phyloP scores from a whole-genome alignment of 2,888 invertebrate genomes.

The Cantharis nigra region DNA sequence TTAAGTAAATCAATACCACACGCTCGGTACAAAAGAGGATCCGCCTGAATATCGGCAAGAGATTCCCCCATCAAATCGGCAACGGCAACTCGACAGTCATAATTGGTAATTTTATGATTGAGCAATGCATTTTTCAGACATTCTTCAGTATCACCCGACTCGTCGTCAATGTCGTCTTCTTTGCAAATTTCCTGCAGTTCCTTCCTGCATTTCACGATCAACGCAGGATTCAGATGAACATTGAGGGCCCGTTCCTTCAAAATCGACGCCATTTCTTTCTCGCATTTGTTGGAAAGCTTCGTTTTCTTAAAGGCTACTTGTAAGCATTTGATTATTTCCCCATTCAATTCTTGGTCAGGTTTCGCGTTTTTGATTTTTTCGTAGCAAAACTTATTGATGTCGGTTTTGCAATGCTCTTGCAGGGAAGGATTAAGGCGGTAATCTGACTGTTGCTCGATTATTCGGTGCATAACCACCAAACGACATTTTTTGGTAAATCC shows the following conservation, averaged over 20 bases:
- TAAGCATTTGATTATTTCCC: conserved; percentile 81
- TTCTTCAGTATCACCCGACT: conserved; percentile 75
- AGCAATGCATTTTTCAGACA: conserved; percentile 87
- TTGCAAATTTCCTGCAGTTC: conserved; percentile 72
- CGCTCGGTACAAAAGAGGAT: conserved; percentile 86
- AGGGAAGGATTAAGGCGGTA: conserved; percentile 86
- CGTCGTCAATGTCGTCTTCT: conserved; percentile 58
- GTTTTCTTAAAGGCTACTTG: conserved; percentile 79
- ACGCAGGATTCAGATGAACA: conserved; percentile 85
- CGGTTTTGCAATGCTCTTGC: conserved; percentile 77
- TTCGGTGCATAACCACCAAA: conserved; percentile 80
- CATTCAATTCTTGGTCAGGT: conserved; percentile 77
- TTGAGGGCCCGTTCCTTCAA: conserved; percentile 89
- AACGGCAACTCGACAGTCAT: conserved; percentile 81
- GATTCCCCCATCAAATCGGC: conserved; percentile 87
- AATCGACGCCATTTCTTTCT: conserved; percentile 79
- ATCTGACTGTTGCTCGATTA: conserved; percentile 90
- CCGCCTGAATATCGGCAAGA: conserved; percentile 92
- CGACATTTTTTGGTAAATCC: conserved; percentile 85
- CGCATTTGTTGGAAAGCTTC: conserved; percentile 75
- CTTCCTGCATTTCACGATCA: conserved; percentile 79
- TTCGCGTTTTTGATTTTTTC: conserved; percentile 56
- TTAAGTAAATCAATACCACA: conserved; percentile 84
- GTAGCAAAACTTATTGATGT: conserved; percentile 71
- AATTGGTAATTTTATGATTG: conserved; percentile 72